phyloP scores from a whole-genome alignment of 2,797 vertebrate genomes.

The Danio kyathit region DNA sequence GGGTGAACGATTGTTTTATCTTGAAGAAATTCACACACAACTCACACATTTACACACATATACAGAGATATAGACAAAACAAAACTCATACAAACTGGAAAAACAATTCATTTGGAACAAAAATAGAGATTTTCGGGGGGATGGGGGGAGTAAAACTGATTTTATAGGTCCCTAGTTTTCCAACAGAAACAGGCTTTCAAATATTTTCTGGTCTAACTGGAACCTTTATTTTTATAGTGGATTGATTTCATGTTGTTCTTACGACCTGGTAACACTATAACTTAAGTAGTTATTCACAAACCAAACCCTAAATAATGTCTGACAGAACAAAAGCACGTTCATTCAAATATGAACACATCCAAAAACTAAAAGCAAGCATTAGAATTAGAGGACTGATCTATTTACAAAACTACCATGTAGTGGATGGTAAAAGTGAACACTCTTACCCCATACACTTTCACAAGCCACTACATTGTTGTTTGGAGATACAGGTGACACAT shows the following conservation, averaged over 20 bases:
- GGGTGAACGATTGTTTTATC: too few species aligned
- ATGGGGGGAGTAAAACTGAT: too few species aligned
- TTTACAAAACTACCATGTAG: neutral
- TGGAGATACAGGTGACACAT: too few species aligned
- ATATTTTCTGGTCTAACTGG: neutral
- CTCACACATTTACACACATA: too few species aligned
- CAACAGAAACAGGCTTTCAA: neutral
- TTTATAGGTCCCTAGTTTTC: too few species aligned
- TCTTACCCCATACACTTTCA: too few species aligned
- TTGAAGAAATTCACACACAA: too few species aligned
- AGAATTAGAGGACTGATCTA: neutral
- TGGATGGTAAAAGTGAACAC: neutral
- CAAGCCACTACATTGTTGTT: too few species aligned
- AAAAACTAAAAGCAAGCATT: neutral
- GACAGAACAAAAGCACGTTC: neutral
- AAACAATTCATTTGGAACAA: too few species aligned
- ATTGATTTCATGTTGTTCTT: neutral
- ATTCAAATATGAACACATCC: neutral
- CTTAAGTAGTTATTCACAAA: neutral
- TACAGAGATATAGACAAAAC: too few species aligned
- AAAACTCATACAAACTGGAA: too few species aligned
- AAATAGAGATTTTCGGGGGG: too few species aligned
- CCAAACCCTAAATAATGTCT: neutral
- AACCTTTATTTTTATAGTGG: neutral
- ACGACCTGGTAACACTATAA: neutral